Conservation (phyloP, 2,888 invertebrate genomes). For the Ennomos quercinarius region DNA sequence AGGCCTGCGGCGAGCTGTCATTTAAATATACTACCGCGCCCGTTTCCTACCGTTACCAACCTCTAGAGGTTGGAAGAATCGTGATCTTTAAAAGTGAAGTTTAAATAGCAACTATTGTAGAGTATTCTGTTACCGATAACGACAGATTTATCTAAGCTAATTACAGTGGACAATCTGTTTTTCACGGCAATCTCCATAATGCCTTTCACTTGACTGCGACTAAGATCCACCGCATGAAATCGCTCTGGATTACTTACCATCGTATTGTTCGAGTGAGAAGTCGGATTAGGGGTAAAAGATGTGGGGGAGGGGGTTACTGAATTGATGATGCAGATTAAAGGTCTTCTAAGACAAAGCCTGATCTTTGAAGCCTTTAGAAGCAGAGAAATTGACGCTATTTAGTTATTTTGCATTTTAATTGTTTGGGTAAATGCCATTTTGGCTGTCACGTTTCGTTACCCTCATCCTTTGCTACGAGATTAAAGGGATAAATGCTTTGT, state of each 20-base stretch:
- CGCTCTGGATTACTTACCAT: constrained; percentile 29
- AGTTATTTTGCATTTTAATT: constrained; percentile 46
- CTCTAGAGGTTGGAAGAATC: too few species aligned
- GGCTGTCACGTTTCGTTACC: constrained; percentile 42
- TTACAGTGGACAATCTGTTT: constrained; percentile 20
- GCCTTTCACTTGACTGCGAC: constrained; percentile 17
- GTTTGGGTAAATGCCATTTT: constrained; percentile 42
- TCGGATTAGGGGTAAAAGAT: constrained; percentile 32
- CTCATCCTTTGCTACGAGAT: constrained; percentile 39
- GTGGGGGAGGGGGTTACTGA: constrained; percentile 28
- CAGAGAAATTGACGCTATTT: constrained; percentile 45
- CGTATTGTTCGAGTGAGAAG: constrained; percentile 36
- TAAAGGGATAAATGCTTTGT: constrained; percentile 39
- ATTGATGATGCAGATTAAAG: constrained; percentile 58
- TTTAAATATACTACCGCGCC: too few species aligned
- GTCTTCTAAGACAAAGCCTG: constrained; percentile 43
- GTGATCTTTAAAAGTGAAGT: too few species aligned
- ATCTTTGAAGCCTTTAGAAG: constrained; percentile 42
- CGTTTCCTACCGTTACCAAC: too few species aligned
- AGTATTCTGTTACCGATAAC: not conserved
- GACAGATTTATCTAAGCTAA: not conserved
- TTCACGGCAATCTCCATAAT: constrained; percentile 24
- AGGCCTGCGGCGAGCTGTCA: too few species aligned
- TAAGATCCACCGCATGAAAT: constrained; percentile 31
- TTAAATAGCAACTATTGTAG: too few species aligned